phyloP scores from a whole-genome alignment of 2,113 vertebrate species.

The Bombycilla garrulus region DNA sequence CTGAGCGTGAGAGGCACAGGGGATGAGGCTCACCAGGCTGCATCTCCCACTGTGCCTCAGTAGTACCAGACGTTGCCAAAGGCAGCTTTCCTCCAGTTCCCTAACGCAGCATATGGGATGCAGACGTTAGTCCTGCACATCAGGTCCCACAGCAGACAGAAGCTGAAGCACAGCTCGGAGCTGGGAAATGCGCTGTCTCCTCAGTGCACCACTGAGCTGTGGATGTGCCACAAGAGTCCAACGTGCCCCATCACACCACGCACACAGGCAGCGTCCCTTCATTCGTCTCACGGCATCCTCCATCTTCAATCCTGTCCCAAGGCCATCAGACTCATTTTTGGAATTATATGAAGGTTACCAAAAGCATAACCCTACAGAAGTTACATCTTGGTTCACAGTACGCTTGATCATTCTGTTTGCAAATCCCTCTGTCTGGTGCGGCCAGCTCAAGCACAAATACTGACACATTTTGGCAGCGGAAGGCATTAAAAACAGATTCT shows the following conservation, averaged over 20 bases:
- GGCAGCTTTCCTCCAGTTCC: not conserved
- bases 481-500: not conserved
- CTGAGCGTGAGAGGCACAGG: not conserved
- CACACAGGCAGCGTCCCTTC: not conserved
- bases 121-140: not conserved
- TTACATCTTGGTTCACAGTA: not conserved
- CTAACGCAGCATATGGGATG: not conserved
- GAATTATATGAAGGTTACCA: not conserved
- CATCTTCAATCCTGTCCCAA: not conserved
- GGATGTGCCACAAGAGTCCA: rapidly evolving
- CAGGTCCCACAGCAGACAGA: rapidly evolving
- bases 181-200: not conserved
- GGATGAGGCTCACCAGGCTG: not conserved
- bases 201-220: not conserved
- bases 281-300: rapidly evolving
- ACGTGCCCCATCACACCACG: rapidly evolving
- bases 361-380: not conserved
- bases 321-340: not conserved
- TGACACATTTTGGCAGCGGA: not conserved
- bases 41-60: not conserved
- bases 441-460: not conserved
- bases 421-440: not conserved
- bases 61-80: not conserved
- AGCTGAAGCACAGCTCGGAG: not conserved
- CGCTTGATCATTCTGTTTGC: not conserved